phyloP scores from a whole-genome alignment of 2,888 invertebrate species.

The Apeira syringaria region DNA sequence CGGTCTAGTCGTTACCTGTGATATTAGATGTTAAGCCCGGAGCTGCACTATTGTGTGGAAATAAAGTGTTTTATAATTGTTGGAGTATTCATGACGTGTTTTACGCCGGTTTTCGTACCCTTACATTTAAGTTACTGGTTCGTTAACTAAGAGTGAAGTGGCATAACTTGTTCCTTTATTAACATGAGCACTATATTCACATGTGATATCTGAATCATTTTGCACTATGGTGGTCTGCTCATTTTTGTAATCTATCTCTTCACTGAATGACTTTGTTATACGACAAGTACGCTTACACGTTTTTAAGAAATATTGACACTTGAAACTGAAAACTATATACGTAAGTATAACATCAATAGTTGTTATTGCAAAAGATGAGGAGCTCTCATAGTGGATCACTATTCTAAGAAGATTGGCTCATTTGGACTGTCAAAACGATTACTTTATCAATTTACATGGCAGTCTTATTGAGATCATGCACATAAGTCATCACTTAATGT shows the following conservation, averaged over 20 bases:
- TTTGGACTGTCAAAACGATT: too few relatives aligned
- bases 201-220: conserved; percentile 15
- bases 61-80: conserved; percentile 74
- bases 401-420: not conserved
- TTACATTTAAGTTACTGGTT: conserved; percentile 41
- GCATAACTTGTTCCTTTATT: not conserved
- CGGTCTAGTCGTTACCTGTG: conserved; percentile 46
- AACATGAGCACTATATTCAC: conserved; percentile 17
- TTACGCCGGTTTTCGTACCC: conserved; percentile 57
- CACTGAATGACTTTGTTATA: too few relatives aligned
- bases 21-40: conserved; percentile 60
- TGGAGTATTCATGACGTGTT: conserved; percentile 73
- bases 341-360: not conserved
- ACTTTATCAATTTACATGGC: too few relatives aligned
- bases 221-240: conserved; percentile 10
- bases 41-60: conserved; percentile 56
- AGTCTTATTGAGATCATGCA: too few relatives aligned
- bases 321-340: not conserved
- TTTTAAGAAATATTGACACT: too few relatives aligned
- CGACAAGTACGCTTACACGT: too few relatives aligned
- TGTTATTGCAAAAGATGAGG: too few relatives aligned
- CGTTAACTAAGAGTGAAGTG: conserved; percentile 1
- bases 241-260: conserved; percentile 1
- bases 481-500: too few relatives aligned
- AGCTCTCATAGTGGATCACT: too few relatives aligned